Percentiles rank a stretch among this genome's conserved stretches.
These are phyloP conservation scores for Glossophaga mutica DNA, from an alignment of 2,797 vertebrate genomes.

Conservation along the genomic window DNA sequence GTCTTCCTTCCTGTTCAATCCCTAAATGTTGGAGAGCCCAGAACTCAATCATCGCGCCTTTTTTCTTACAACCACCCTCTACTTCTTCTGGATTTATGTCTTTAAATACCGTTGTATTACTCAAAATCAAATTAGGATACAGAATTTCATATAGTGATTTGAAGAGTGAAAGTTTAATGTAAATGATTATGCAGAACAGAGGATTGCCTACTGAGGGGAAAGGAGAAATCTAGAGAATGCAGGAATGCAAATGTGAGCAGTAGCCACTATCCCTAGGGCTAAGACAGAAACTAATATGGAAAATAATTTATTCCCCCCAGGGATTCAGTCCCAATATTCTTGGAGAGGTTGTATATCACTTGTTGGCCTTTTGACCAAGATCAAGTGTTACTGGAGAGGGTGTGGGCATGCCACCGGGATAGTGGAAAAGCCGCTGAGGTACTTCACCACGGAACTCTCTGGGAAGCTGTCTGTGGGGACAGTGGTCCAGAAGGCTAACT, in stretches of 20 bases:
- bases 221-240: neutral
- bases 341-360: neutral
- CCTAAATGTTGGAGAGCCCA: neutral
- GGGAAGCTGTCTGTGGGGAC: neutral
- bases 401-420: neutral
- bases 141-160: neutral
- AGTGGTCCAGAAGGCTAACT: neutral
- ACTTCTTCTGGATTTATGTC: neutral
- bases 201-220: neutral
- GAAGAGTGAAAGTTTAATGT: neutral
- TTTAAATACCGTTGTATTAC: neutral
- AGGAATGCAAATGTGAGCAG: neutral
- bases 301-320: neutral
- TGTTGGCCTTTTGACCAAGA: neutral
- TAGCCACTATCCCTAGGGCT: neutral
- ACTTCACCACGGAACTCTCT: neutral
- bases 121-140: neutral
- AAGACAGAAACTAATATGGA: neutral
- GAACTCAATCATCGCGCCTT: neutral
- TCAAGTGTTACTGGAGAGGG: neutral
- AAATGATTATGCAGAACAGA: neutral
- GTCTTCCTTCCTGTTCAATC: neutral
- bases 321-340: neutral
- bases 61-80: neutral
- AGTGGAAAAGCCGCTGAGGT: neutral